phyloP scores from a whole-genome alignment of 1,140 invertebrate genomes.

The Tetranychus cinnabarinus region DNA sequence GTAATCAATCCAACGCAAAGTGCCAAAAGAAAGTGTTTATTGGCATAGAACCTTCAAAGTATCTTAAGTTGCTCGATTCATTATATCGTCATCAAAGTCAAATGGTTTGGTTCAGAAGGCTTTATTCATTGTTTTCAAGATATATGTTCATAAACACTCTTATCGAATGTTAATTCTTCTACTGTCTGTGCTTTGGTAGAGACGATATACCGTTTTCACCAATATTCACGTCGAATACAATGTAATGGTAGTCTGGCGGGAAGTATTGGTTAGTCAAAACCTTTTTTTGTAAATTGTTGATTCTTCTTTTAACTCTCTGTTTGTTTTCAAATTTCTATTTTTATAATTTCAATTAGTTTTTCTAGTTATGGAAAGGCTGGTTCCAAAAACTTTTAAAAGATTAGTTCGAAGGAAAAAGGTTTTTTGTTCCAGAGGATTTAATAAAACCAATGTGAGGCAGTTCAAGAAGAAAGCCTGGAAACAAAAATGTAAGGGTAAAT shows the following conservation, averaged over 20 bases:
- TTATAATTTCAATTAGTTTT: constrained; percentile 5
- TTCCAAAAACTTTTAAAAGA: constrained; percentile 44
- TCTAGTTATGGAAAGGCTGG: no score
- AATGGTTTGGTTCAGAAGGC: constrained; percentile 67
- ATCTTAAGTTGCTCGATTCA: constrained; percentile 26
- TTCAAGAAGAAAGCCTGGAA: constrained; percentile 69
- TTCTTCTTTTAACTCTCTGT: no score
- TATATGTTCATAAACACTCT: constrained; percentile 56
- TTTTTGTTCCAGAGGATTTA: constrained; percentile 32
- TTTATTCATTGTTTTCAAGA: constrained; percentile 70
- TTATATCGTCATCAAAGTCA: constrained; percentile 68
- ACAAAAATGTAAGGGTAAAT: constrained; percentile 29
- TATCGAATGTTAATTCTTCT: background rate
- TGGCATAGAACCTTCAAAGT: background rate
- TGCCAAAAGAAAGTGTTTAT: background rate
- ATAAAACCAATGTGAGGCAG: constrained; percentile 45
- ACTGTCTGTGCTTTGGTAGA: no score
- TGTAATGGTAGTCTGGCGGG: no score
- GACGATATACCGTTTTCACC: no score
- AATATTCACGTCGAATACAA: no score
- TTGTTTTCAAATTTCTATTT: background rate
- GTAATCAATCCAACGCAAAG: background rate
- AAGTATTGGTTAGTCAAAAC: no score
- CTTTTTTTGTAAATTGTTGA: background rate
- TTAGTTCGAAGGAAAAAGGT: constrained; percentile 78